phyloP scores from a whole-genome alignment of 2,113 vertebrate species.

The Mystacornis crossleyi region DNA sequence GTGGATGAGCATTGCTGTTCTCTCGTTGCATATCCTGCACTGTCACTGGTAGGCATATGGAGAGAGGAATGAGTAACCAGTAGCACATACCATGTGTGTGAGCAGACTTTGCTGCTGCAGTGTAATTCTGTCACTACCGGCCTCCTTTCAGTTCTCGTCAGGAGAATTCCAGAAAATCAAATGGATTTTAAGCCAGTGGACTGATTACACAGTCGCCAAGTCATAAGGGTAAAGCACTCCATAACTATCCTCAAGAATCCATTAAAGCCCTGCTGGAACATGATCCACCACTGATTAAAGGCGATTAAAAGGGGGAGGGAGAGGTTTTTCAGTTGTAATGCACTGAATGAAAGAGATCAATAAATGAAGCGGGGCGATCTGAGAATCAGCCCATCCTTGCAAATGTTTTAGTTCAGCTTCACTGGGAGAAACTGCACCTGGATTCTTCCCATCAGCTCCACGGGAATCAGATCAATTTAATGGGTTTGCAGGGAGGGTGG shows the following conservation, averaged over 20 bases:
- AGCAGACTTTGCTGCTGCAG: not conserved
- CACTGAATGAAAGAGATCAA: conserved; percentile 15
- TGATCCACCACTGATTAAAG: conserved; percentile 33
- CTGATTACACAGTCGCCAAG: not conserved
- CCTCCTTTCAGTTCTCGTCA: conserved; percentile 1
- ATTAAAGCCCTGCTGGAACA: conserved; percentile 27
- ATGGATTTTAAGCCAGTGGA: conserved; percentile 12
- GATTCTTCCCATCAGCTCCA: not conserved
- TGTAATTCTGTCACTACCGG: not conserved
- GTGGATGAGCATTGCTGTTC: not conserved
- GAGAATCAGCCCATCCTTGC: not conserved
- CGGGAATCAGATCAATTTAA: conserved; percentile 29
- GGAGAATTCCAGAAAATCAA: conserved; percentile 45
- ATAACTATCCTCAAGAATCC: conserved; percentile 1
- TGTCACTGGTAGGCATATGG: not conserved
- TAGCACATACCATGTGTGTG: not conserved
- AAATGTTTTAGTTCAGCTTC: conserved; percentile 23
- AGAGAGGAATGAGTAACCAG: not conserved
- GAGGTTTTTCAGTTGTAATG: not conserved
- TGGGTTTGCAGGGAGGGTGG: not conserved
- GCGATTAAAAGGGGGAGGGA: not conserved
- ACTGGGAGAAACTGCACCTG: not conserved
- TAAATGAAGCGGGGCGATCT: not conserved
- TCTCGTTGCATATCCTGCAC: fast-evolving
- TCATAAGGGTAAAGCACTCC: not conserved